phyloP scores from a whole-genome alignment of 2,797 vertebrate genomes.

The Anas georgica region DNA sequence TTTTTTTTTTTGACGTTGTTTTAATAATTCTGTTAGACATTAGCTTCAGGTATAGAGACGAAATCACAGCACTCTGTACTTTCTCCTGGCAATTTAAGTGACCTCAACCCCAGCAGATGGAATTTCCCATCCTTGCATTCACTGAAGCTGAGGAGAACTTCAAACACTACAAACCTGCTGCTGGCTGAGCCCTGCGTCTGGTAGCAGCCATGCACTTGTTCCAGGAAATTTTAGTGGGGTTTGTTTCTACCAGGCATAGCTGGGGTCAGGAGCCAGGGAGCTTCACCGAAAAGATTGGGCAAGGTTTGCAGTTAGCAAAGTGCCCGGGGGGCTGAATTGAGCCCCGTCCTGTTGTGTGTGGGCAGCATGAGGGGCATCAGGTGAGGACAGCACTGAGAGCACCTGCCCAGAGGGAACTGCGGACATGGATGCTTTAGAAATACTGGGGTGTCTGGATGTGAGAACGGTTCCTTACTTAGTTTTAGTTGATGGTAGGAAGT shows the following conservation, averaged over 20 bases:
- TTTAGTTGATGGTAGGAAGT: not conserved
- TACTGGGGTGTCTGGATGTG: not conserved
- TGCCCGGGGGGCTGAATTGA: not conserved
- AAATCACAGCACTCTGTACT: not conserved
- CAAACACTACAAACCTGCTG: not conserved
- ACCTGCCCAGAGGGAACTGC: not conserved
- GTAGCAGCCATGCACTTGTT: not conserved
- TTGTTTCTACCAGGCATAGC: not conserved
- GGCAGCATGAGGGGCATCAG: not conserved
- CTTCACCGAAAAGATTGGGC: not conserved
- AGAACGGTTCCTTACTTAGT: not conserved
- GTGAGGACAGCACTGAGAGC: not conserved
- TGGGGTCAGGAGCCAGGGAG: not conserved
- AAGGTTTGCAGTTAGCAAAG: not conserved
- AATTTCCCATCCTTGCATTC: not conserved
- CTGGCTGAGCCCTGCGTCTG: not conserved
- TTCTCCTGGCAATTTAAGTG: not conserved
- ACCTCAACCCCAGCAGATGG: not conserved
- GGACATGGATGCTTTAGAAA: not conserved
- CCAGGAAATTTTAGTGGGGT: not conserved
- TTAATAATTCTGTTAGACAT: not conserved
- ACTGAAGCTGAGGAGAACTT: not conserved
- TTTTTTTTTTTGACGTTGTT: not conserved
- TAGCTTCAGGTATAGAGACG: not conserved
- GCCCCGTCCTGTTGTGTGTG: not conserved